Conservation (phyloP, 2,888 invertebrate species). For the Nephrotoma guestfalica region DNA sequence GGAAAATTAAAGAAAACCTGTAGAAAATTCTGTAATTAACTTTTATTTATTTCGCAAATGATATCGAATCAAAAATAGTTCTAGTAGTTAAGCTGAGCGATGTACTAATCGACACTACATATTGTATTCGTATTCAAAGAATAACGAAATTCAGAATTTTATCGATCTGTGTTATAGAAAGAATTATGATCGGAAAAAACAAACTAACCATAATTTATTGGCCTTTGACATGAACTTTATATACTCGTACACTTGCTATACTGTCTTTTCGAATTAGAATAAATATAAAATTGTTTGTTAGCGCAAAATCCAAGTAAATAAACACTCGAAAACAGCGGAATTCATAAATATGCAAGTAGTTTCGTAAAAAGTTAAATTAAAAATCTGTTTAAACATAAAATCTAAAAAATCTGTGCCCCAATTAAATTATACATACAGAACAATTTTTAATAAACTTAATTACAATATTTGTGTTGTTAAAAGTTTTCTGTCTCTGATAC, state of each 20-base stretch:
- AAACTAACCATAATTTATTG: neutral
- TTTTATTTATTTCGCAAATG: neutral
- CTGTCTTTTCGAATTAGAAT: neutral
- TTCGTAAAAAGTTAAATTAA: neutral
- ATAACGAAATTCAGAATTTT: neutral
- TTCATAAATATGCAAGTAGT: neutral
- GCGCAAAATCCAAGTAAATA: neutral
- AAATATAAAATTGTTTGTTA: neutral
- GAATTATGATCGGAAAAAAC: neutral
- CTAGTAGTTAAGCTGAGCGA: neutral
- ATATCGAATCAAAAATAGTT: neutral
- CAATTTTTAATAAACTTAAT: neutral
- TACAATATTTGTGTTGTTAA: neutral
- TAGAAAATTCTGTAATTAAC: neutral
- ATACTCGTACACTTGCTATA: neutral
- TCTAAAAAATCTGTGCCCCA: neutral
- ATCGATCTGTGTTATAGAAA: neutral
- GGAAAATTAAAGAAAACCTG: no score
- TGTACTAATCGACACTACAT: neutral
- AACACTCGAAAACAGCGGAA: neutral
- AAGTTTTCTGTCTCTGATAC: neutral
- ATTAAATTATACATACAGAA: neutral
- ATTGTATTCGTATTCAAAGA: neutral
- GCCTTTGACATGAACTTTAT: neutral
- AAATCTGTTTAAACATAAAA: neutral